Percentiles rank a stretch among this genome's conserved stretches.
phyloP scores from a whole-genome alignment of 2,797 vertebrate species.

The Sebastes wilsoni region DNA sequence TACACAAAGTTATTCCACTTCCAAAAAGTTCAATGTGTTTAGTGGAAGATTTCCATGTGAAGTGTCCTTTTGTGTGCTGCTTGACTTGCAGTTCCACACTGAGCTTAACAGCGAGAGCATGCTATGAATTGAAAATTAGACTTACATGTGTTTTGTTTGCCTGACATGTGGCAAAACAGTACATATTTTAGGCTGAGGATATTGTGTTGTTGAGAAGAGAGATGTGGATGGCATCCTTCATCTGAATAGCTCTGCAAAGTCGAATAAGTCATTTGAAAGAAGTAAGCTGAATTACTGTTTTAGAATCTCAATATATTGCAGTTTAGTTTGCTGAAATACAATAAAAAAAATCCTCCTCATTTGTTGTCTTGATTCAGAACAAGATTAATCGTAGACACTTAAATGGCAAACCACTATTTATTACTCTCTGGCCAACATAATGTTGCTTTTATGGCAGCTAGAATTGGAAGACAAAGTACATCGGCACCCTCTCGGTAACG shows the following conservation, averaged over 20 bases:
- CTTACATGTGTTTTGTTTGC: neutral
- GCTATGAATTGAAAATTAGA: slow-evolving; percentile 8
- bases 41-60: slow-evolving; percentile 11
- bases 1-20: neutral
- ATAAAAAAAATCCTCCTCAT: neutral
- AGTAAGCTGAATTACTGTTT: neutral
- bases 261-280: neutral
- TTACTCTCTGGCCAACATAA: neutral
- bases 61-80: slow-evolving; percentile 1
- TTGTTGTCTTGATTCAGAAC: neutral
- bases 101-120: neutral
- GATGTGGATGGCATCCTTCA: neutral
- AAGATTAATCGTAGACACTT: neutral
- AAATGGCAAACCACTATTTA: neutral
- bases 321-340: neutral
- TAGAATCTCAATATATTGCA: neutral
- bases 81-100: neutral
- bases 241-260: neutral
- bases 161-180: slow-evolving; percentile 8
- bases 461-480: neutral
- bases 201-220: neutral
- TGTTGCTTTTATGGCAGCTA: neutral
- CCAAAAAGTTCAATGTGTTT: slow-evolving; percentile 16
- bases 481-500: neutral
- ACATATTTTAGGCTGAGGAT: neutral